Percentiles rank a stretch among this genome's conserved stretches.
These are phyloP conservation scores for Petrocephalus schoutedeni DNA, from an alignment of 2,797 vertebrate species.

Conservation along the genomic window DNA sequence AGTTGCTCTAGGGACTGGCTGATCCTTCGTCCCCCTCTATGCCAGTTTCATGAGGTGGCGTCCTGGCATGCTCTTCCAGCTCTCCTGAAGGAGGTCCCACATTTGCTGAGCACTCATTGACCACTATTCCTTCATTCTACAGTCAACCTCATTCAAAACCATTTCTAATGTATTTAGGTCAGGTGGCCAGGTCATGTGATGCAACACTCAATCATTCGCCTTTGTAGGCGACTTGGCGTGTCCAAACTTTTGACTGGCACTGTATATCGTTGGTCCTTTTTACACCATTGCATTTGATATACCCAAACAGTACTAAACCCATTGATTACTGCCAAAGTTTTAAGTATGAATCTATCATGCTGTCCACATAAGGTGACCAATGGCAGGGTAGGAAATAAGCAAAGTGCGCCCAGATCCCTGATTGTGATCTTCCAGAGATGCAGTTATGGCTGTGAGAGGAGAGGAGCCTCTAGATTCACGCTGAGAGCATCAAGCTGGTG, in stretches of 20 bases:
- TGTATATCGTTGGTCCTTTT: not conserved
- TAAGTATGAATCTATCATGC: not conserved
- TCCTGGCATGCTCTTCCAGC: not conserved
- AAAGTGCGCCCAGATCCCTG: not conserved
- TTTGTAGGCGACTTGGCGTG: not conserved
- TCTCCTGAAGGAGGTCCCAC: not conserved
- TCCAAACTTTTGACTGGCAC: not conserved
- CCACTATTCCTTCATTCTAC: not conserved
- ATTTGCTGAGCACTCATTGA: not conserved
- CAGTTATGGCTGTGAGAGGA: not conserved
- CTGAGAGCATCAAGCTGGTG: not conserved
- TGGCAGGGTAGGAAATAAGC: not conserved
- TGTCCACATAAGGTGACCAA: not conserved
- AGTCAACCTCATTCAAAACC: not conserved
- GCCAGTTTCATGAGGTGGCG: not conserved
- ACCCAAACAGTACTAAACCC: not conserved
- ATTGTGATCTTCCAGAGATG: not conserved
- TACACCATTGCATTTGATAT: not conserved
- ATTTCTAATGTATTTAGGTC: not conserved
- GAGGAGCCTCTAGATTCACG: constrained; percentile 13
- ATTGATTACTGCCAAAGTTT: not conserved
- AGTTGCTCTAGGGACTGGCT: not conserved
- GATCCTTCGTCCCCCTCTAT: not conserved
- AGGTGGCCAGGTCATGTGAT: not conserved
- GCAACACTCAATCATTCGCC: not conserved